These are phyloP conservation scores for Eustalomyia histrio DNA, from an alignment of 2,888 invertebrate genomes.

Conservation along the genomic window DNA sequence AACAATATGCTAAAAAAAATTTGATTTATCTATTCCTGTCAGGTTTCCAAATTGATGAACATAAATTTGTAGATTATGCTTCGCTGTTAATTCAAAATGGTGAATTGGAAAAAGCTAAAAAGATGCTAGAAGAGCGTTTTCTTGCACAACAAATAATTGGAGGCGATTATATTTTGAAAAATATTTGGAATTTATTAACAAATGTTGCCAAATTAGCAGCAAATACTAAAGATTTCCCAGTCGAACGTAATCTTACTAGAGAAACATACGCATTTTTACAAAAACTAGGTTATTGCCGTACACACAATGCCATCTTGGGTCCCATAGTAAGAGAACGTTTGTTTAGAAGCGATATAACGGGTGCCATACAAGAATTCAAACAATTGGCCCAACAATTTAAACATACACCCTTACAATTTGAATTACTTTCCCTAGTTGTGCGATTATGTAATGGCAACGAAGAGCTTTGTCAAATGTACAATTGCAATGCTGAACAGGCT, in stretches of 20 bases:
- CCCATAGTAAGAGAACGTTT: constrained; percentile 83
- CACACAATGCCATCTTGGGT: constrained; percentile 82
- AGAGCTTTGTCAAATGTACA: constrained; percentile 65
- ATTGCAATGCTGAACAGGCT: constrained; percentile 71
- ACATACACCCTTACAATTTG: constrained; percentile 84
- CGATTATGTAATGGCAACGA: constrained; percentile 73
- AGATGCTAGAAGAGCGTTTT: constrained; percentile 81
- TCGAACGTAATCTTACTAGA: constrained; percentile 79
- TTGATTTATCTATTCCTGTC: background rate
- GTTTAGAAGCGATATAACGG: constrained; percentile 79
- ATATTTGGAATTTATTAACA: constrained; percentile 83
- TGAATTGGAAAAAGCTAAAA: constrained; percentile 72
- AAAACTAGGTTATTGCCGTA: constrained; percentile 81
- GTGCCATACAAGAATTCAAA: constrained; percentile 82
- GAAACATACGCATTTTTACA: constrained; percentile 81
- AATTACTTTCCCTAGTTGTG: constrained; percentile 81
- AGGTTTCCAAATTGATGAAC: constrained; percentile 83
- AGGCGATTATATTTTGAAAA: constrained; percentile 81
- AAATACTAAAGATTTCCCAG: constrained; percentile 50
- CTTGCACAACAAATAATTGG: constrained; percentile 79
- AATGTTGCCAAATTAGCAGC: constrained; percentile 79
- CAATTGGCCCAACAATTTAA: constrained; percentile 81
- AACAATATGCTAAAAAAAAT: background rate
- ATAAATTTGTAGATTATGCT: constrained; percentile 84
- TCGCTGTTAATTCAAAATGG: constrained; percentile 81